A percentile compares a stretch with the other conserved stretches of the same genome.
Evolutionary conservation across 1,140 invertebrate species (phyloP).

Genomic region (Lepidurus couesii): DNA sequence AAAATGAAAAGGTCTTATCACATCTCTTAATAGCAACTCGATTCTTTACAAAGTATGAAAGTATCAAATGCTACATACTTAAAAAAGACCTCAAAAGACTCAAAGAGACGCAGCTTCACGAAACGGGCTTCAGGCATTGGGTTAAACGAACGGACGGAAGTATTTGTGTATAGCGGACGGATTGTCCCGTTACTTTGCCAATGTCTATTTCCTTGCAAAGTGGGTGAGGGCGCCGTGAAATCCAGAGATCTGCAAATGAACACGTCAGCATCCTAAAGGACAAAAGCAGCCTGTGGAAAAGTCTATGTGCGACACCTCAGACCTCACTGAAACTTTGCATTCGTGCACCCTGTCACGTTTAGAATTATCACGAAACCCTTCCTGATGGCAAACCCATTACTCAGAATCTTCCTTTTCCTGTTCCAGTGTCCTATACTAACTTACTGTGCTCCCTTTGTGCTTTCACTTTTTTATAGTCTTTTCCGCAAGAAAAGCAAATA

Average conservation of each 20-base stretch:
- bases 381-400: neutral
- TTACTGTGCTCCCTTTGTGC: neutral
- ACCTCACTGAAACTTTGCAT: neutral
- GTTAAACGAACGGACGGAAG: neutral
- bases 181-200: neutral
- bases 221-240: neutral
- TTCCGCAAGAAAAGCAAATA: neutral
- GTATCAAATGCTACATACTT: too few relatives aligned
- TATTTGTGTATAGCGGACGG: neutral
- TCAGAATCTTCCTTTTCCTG: neutral
- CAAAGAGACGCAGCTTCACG: neutral
- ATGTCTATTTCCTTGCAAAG: neutral
- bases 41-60: neutral
- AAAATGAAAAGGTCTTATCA: too few relatives aligned
- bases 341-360: constrained; percentile 8
- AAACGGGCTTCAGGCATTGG: neutral
- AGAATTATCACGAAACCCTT: neutral
- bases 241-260: neutral
- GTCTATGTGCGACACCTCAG: constrained; percentile 12
- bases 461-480: neutral
- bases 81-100: too few relatives aligned
- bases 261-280: neutral
- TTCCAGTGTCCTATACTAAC: too few relatives aligned
- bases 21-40: neutral
- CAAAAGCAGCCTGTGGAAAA: neutral